Base-by-base conservation (phyloP, 2,113 vertebrate genomes). In the Psittacara wagleri region DNA sequence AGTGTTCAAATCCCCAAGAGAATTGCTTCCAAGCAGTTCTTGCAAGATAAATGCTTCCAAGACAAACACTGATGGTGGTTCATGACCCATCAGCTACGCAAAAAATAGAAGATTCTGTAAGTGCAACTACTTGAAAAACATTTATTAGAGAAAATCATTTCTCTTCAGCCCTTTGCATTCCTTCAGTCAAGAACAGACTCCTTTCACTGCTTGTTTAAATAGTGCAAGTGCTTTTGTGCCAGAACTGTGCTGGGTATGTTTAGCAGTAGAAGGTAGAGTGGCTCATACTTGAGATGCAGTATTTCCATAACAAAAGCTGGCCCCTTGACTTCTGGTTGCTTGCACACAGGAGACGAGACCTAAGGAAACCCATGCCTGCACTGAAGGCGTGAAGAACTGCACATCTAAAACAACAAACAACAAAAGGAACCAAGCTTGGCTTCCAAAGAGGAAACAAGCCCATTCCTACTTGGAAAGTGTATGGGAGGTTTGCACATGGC, bases 231-330 rank as follows among this genome's bases (percentile, higher is more conserved):
- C 28, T 52, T 24, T 18, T 31, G 44, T 46, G 27, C 44, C 25
- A 6, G 25, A 51, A 46, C 39, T 17, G 54, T 25, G 1, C 29
- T 11, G 16, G 41, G 52, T 27, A 3, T 2, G 9, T 44, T 37
- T 28, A 39, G 17, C 72, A 17, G 17, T 5, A 19, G 43, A 49
- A 51, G 22, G 35, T 7, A 19, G 46, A 31, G n/a, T 6, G 23
- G 64, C 11, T 52, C n/a, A 18, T 13, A 10, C 33, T 23, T 20
- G 5, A 13, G 39, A 17, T 0, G 1, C 10, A 8, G 4, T 2
- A 8, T 61, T 52, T 41, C 29, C 62, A 3, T 27, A 29, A 5
- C 5, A 7, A n/a, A 20, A 0, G 5, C 46, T 33, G n/a, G 6
- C 39, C 37, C 33, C 20, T 5, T 5, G 20, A 7, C 48, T n/a